Evolutionary conservation across 2,113 vertebrate species (phyloP), one percentile per base, ranked within the genome.

Genomic region (Tachysurus fulvidraco): DNA sequence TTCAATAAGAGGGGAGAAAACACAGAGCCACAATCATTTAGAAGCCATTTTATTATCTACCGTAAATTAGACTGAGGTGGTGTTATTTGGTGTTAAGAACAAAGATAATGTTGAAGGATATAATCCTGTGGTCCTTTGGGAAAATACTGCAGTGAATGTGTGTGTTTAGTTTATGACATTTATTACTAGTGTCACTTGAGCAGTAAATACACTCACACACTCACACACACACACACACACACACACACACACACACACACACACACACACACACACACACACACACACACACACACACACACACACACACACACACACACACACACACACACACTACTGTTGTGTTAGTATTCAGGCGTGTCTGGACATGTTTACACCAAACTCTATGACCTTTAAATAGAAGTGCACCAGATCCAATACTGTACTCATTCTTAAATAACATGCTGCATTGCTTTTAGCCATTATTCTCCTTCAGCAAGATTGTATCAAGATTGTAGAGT

Each of bases 381-480:
- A 85, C 71, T 77, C 44, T 65, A 9, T 85, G 84, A 78, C 84
- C 28, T 85, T 65, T 80, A 36, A 80, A 36, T 8, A 52, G 28
- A 54, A 77, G 54, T 41, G 55, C 50, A 55, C 7, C 46, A 54
- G 46, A 77, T 77, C 25, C 25, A 77, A 54, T 77, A 77, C 50
- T 19, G 25, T 30, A 78, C 50, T 78, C 50, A 50, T 62, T 59
- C 9, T 62, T 30, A 50, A 25, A 50, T 77, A 52, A 85, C 41
- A 77, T 21, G 69, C 41, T 25, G 5, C 50, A 83, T 2, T 30
- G 41, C 57, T 85, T 60, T 76, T 85, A 85, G 28, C 25, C 41
- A 16, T 30, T n/a, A 10, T 52, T 36, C 9, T 85, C 44, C 25
- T 76, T 76, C 19, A 44, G 28, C 30, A 50, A 59, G 55, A 85